Evolutionary conservation across 2,888 invertebrate species (phyloP).

Genomic region (Plemyria rubiginata): DNA sequence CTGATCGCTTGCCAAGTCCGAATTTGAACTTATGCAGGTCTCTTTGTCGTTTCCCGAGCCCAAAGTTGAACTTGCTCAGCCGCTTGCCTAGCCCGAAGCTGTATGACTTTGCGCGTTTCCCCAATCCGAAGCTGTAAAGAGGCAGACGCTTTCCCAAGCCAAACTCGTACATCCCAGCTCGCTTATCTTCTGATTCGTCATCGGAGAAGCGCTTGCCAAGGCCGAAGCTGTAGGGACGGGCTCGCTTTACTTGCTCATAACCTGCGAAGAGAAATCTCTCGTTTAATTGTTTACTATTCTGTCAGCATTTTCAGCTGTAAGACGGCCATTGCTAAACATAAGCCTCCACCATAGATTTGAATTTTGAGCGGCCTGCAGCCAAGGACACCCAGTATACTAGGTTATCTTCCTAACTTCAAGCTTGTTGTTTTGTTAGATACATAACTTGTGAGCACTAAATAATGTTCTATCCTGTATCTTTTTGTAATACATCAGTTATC

Average conservation of each 20-base stretch:
- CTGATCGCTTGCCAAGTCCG: slow-evolving; percentile 83
- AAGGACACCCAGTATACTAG: not conserved
- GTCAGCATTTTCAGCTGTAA: not conserved
- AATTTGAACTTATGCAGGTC: slow-evolving; percentile 82
- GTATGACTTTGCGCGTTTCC: slow-evolving; percentile 77
- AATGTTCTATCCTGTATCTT: too few species aligned
- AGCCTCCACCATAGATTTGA: too few species aligned
- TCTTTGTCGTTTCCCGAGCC: slow-evolving; percentile 83
- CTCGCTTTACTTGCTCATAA: slow-evolving; percentile 78
- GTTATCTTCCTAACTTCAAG: too few species aligned
- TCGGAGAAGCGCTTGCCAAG: slow-evolving; percentile 86
- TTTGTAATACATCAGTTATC: too few species aligned
- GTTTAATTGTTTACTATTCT: not conserved
- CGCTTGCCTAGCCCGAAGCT: slow-evolving; percentile 86
- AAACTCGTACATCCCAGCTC: slow-evolving; percentile 73
- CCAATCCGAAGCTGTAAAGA: slow-evolving; percentile 80
- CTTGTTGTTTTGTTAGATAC: too few species aligned
- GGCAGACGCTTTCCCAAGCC: slow-evolving; percentile 77
- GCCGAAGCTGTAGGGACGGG: slow-evolving; percentile 88
- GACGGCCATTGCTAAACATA: too few species aligned
- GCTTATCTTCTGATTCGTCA: slow-evolving; percentile 69
- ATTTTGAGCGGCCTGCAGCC: too few species aligned
- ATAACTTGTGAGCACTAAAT: too few species aligned
- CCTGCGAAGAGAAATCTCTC: slow-evolving; percentile 48
- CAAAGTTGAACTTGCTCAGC: slow-evolving; percentile 82